A percentile compares a stretch with the other conserved stretches of the same genome.
Evolutionary conservation across 2,888 invertebrate genomes (phyloP).

Genomic region (Eupithecia subumbrata): DNA sequence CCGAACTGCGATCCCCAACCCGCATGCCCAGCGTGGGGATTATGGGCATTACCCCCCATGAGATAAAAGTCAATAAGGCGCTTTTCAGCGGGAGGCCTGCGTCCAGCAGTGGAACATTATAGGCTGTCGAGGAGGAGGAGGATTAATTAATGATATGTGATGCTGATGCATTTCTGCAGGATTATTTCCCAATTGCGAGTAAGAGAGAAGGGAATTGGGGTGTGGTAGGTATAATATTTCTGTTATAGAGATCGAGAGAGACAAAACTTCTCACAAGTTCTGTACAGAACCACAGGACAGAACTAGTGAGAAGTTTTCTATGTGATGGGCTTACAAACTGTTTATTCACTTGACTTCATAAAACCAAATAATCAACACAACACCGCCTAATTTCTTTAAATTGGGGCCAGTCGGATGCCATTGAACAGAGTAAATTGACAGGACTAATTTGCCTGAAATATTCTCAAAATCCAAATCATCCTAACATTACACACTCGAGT

Average conservation of each 20-base stretch:
- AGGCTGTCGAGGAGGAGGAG: too few relatives aligned
- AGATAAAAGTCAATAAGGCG: too few relatives aligned
- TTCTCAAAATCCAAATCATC: constrained; percentile 43
- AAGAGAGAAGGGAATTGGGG: neutral
- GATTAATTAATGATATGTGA: neutral
- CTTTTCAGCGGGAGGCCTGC: too few relatives aligned
- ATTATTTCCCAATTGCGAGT: neutral
- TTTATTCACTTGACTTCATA: neutral
- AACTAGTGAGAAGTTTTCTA: neutral
- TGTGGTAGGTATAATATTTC: neutral
- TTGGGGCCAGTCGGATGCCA: neutral
- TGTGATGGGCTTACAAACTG: neutral
- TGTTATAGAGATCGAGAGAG: too few relatives aligned
- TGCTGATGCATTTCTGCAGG: neutral
- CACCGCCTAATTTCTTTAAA: neutral
- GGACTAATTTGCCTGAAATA: constrained; percentile 27
- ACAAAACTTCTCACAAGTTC: too few relatives aligned
- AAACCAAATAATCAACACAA: neutral
- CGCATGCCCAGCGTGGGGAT: too few relatives aligned
- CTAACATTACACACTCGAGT: constrained; percentile 72
- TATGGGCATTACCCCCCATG: too few relatives aligned
- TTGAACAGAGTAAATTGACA: constrained; percentile 1
- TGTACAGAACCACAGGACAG: neutral
- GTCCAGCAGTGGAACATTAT: too few relatives aligned
- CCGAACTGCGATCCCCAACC: too few relatives aligned